These are phyloP conservation scores for Parnassius smintheus DNA, from an alignment of 2,888 invertebrate genomes.

Conservation along the genomic window DNA sequence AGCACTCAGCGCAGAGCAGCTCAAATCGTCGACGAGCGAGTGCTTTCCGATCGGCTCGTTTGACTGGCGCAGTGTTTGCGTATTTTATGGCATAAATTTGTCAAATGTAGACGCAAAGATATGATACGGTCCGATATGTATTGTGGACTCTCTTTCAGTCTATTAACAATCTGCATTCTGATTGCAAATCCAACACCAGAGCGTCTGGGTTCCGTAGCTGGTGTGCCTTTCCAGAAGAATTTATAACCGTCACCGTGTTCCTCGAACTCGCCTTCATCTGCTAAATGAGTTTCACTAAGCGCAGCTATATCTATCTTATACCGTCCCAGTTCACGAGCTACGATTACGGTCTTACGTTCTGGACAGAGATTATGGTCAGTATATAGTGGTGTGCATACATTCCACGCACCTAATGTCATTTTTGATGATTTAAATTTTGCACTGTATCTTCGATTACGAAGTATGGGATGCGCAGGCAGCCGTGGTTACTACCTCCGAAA, in stretches of 20 bases:
- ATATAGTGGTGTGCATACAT: constrained; percentile 33
- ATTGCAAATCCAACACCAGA: constrained; percentile 30
- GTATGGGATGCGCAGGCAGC: constrained; percentile 26
- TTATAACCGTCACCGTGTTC: constrained; percentile 24
- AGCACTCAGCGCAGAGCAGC: too few relatives aligned
- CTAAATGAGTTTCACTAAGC: constrained; percentile 32
- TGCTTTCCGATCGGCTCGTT: too few relatives aligned
- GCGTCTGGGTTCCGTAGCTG: constrained; percentile 18
- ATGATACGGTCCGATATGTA: constrained; percentile 29
- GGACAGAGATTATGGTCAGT: constrained; percentile 29
- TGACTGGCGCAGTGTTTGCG: too few relatives aligned
- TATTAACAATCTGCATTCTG: constrained; percentile 12
- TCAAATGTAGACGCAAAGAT: constrained; percentile 27
- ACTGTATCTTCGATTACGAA: too few relatives aligned
- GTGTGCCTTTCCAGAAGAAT: constrained; percentile 28
- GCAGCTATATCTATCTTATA: constrained; percentile 33
- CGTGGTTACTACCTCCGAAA: constrained; percentile 27
- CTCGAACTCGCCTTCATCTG: constrained; percentile 27
- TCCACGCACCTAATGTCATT: constrained; percentile 28
- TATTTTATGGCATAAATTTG: too few relatives aligned
- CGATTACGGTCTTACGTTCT: constrained; percentile 29
- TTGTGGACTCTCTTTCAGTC: constrained; percentile 20
- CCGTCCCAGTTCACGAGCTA: constrained; percentile 31
- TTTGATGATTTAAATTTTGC: background rate
- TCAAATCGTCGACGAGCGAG: too few relatives aligned